A percentile compares a stretch with the other conserved stretches of the same genome.
Evolutionary conservation across 2,888 invertebrate species (phyloP).

Genomic region (Panopea generosa): DNA sequence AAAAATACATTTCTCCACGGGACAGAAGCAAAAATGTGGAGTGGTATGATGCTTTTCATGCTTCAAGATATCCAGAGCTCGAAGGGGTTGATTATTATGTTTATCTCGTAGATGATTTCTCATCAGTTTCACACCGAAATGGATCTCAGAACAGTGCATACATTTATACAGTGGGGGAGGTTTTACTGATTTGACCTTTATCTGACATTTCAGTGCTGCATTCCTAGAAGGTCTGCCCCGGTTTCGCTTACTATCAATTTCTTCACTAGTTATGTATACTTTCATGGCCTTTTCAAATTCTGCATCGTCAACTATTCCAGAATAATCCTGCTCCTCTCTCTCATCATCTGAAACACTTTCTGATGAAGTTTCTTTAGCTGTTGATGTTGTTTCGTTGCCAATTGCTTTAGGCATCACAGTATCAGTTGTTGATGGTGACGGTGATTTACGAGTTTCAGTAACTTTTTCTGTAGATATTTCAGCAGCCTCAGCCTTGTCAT

Average conservation of each 20-base stretch:
- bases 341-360: slow-evolving; percentile 32
- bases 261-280: slow-evolving; percentile 56
- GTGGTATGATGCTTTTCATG: slow-evolving; percentile 28
- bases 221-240: slow-evolving; percentile 56
- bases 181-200: slow-evolving; percentile 52
- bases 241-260: slow-evolving; percentile 22
- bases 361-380: slow-evolving; percentile 1
- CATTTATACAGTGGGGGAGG: slow-evolving; percentile 65
- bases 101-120: slow-evolving; percentile 49
- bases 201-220: slow-evolving; percentile 63
- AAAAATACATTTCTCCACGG: slow-evolving; percentile 32
- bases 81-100: slow-evolving; percentile 51
- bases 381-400: no score
- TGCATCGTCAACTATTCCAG: slow-evolving; percentile 47
- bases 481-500: no score
- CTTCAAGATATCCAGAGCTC: slow-evolving; percentile 60
- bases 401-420: no score
- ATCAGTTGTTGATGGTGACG: no score
- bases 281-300: slow-evolving; percentile 61
- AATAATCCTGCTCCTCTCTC: slow-evolving; percentile 27
- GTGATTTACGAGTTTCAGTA: no score
- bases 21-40: slow-evolving; percentile 58
- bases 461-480: no score
- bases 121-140: slow-evolving; percentile 64
- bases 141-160: slow-evolving; percentile 53